Evolutionary conservation across 1,140 invertebrate species (phyloP), one percentile per base, ranked within the genome.

Genomic region (Dendrolimus kikuchii): DNA sequence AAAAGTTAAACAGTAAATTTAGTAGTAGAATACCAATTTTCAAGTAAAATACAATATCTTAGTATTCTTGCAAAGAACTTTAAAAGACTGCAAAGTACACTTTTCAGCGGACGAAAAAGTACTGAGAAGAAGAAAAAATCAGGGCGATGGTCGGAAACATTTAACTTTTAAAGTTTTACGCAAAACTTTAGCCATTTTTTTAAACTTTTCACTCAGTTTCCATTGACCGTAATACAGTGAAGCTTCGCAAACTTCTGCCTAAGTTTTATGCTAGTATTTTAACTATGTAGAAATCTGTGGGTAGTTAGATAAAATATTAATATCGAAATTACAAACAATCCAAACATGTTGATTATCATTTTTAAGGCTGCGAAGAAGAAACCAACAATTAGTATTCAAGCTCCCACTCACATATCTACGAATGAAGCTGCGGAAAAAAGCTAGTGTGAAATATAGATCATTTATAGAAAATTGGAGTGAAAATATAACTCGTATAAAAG

Each of bases 221-320:
- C 57, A 71, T 73, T 68, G 70, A 74, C 65, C 68, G 69, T 69
- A 71, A 73, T 71, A 64, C 68, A 72, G 67, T 69, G 54, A 66
- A 50, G 64, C 62, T 64, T 59, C 44, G 43, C 36, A 55, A 68
- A 74, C 57, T 72, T 74, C 60, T 50, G 59, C 48, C 53, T 60
- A 58, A 65, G 59, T 66, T 72, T 62, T 66, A 64, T 64, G 62
- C 65, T 66, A 77, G 66, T 71, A 74, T 77, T 62, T 65, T 75
- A 77, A 75, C 71, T 66, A 74, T 69, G 65, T 71, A 69, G 60
- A 55, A 64, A 59, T 55, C 44, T 52, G 42, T 61, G 49, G 23
- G 23, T 23, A 23, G 23, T 23, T 23, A 23, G 23, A 23, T 23
- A 23, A 23, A 23, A 23, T 3, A 23, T 23, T 23, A 23, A 23